Evolutionary conservation across 2,113 vertebrate genomes (phyloP).

Genomic region (Phylloscopus trochiloides): DNA sequence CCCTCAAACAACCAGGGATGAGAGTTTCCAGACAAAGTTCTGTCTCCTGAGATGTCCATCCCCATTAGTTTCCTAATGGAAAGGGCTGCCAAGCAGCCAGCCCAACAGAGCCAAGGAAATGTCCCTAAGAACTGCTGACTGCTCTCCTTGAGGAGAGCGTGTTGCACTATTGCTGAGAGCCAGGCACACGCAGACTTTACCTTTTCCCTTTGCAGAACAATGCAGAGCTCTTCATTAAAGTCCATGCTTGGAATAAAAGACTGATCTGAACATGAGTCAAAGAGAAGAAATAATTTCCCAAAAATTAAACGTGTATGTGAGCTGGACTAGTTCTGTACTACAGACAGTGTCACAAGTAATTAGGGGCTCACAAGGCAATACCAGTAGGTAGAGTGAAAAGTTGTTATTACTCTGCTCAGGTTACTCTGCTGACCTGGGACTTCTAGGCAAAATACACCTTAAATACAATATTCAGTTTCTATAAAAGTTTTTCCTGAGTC

Average conservation of each 20-base stretch:
- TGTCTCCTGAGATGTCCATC: neutral
- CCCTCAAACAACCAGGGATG: neutral
- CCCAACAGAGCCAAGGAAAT: neutral
- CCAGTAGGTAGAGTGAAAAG: neutral
- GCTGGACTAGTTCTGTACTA: neutral
- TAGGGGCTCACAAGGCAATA: neutral
- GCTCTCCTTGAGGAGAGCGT: accelerated
- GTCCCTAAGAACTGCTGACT: neutral
- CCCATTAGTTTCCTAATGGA: neutral
- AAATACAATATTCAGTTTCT: neutral
- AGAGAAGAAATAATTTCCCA: neutral
- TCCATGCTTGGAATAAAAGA: neutral
- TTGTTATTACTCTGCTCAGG: neutral
- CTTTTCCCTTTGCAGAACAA: neutral
- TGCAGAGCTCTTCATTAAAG: neutral
- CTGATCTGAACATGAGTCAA: neutral
- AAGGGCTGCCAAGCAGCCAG: neutral
- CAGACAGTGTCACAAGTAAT: neutral
- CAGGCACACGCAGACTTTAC: accelerated
- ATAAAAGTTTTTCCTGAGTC: neutral
- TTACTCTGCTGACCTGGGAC: neutral
- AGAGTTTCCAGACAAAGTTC: neutral
- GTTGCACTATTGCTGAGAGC: neutral
- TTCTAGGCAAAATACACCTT: neutral
- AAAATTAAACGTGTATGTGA: neutral